Evolutionary conservation across 2,113 vertebrate genomes (phyloP).

Genomic region (Siniperca knerii): DNA sequence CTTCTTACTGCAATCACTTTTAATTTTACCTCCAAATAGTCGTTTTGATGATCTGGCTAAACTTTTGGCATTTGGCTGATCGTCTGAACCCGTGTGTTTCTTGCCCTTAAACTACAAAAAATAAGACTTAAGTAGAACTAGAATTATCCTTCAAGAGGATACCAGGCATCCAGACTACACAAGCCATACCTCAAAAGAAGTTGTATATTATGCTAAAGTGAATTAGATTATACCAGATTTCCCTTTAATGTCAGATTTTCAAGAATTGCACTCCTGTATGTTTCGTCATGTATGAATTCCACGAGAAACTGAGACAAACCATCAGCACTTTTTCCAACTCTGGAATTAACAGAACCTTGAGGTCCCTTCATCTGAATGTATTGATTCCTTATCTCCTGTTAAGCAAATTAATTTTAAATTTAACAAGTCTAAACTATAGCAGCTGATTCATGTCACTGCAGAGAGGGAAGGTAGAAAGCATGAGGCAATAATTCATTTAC

Average conservation of each 20-base stretch:
- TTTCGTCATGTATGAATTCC: background rate
- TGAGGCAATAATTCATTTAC: constrained; percentile 33
- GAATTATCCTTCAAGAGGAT: background rate
- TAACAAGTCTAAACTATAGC: background rate
- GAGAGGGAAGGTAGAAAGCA: background rate
- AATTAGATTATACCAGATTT: background rate
- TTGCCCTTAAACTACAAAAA: background rate
- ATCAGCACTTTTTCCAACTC: background rate
- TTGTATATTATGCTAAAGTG: background rate
- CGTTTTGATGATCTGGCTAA: background rate
- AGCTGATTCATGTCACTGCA: constrained; percentile 36
- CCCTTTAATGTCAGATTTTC: background rate
- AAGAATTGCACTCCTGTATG: background rate
- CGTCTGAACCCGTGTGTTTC: background rate
- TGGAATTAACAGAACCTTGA: background rate
- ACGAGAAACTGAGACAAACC: background rate
- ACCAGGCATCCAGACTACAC: background rate
- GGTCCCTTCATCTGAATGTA: background rate
- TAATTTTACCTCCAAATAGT: constrained; percentile 2
- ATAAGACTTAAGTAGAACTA: background rate
- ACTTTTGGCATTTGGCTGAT: constrained; percentile 2
- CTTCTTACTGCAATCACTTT: background rate
- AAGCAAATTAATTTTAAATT: constrained; percentile 13
- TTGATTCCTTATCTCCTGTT: background rate
- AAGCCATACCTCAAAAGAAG: background rate